Evolutionary conservation across 2,797 vertebrate genomes (phyloP), one percentile per base, ranked within the genome.

Genomic region (Mallotus villosus): DNA sequence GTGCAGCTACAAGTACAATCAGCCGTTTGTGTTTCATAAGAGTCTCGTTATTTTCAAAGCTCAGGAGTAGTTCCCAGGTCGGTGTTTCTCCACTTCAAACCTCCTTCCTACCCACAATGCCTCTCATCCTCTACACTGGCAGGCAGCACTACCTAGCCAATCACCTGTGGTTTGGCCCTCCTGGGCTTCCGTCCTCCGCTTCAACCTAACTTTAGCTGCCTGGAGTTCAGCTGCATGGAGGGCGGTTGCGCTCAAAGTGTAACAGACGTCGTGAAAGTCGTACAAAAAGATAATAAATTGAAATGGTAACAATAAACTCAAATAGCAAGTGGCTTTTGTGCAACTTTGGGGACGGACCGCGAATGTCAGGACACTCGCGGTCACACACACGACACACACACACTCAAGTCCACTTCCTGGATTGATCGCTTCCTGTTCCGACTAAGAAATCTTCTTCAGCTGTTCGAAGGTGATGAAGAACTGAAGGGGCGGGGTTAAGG

Each of bases 401-500:
- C 75, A 78, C 65, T 80, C 68, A 81, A 76, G 17, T 4, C 68
- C 68, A 63, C 67, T 62, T 41, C 27, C 73, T 17, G 64, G 72
- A 46, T 74, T 2, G 74, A 77, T 58, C 34, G 14, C 51, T 34
- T 34, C 22, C 67, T 21, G 74, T 59, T 71, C 53, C 2, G 0
- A 61, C 94, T 95, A 98, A 0, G 95, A 94, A 72, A 98, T 94
- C 69, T 96, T 96, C 91, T 98, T 97, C 90, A 99, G 80, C 91
- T 99, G 97, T 91, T 99, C 97, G 0, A 95, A 99, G 0, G 96
- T 98, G 86, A 99, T 98, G 94, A 99, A 99, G 93, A 99, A 99
- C 97, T 99, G 93, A 77, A 67, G 4, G 70, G 6, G 1, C 24
- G 0, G 2, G 3, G 83, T 91, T 71, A 79, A 92, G 81, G 82